Base-by-base conservation (phyloP, 2,888 invertebrate genomes). In the Conchocele bisecta region DNA sequence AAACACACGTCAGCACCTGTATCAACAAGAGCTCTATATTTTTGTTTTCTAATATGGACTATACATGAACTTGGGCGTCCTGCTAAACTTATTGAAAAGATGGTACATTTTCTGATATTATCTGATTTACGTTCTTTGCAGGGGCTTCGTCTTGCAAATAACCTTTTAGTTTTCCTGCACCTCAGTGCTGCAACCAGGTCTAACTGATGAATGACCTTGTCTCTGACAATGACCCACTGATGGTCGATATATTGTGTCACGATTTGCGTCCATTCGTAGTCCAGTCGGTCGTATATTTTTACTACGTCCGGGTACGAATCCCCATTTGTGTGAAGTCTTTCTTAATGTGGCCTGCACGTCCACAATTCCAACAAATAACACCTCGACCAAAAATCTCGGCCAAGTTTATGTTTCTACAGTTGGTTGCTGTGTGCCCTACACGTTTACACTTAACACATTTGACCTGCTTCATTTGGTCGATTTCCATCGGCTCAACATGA, bases 1-100 rank as follows among this genome's bases (percentile, higher is more conserved):
- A 67, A 31, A 42, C 48, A 58, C 24, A 63, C 58, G 17, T 68
- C 59, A 9, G 68, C 73, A 11, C 64, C 64, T 1, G 60, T 41
- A 33, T 74, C 69, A 0, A 69, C 39, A n/a, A 65, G 31, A 6
- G 44, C 42, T 35, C 60, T 56, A 61, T 44, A 65, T 33, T 53
- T 63, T 20, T 72, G 64, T 65, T 54, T 59, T 13, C 39, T 42
- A 31, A 56, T 56, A 26, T 29, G 29, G 2, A 59, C 22, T 15
- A 28, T 28, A 31, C 37, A 53, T 3, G 60, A 67, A 54, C 60
- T 59, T 15, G 44, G 60, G 20, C 44, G 22, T 22, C 41, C 42
- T 5, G 33, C 33, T 7, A 58, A 46, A 42, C 39, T 37, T 1
- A 58, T 41, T 24, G 2, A 33, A 39, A 33, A 39, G 24, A 50